These are phyloP conservation scores for Mercenaria mercenaria DNA, from an alignment of 1,140 invertebrate genomes.

Conservation along the genomic window DNA sequence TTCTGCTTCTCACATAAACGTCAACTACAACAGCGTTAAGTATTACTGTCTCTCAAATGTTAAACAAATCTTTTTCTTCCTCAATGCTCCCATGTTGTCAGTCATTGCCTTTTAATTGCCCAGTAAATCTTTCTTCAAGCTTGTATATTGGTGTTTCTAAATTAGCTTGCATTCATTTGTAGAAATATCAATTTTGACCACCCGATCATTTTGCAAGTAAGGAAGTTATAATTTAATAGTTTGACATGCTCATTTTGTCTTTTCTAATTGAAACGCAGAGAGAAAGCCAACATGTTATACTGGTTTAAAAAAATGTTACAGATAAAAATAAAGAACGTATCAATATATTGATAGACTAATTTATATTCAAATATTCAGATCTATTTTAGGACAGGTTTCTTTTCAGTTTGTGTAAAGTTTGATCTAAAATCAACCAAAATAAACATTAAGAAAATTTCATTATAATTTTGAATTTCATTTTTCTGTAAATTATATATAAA, in stretches of 20 bases:
- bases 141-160: not conserved
- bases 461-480: too few species aligned
- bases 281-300: too few species aligned
- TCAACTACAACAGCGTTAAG: not conserved
- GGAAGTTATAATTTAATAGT: not conserved
- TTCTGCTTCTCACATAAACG: slow-evolving; percentile 5
- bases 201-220: slow-evolving; percentile 5
- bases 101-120: slow-evolving; percentile 28
- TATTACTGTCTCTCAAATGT: not conserved
- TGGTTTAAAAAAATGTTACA: too few species aligned
- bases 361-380: too few species aligned
- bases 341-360: too few species aligned
- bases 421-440: too few species aligned
- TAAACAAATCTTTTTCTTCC: too few species aligned
- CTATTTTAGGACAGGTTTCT: too few species aligned
- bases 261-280: not conserved
- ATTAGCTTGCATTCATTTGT: not conserved
- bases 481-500: too few species aligned
- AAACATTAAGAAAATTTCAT: too few species aligned
- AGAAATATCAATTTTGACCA: slow-evolving; percentile 36
- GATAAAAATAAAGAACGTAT: too few species aligned
- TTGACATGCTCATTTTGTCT: not conserved
- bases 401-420: too few species aligned
- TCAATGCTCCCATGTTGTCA: not conserved
- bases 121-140: slow-evolving; percentile 35